These are phyloP conservation scores for Ammospiza nelsoni DNA, from an alignment of 2,113 vertebrate species.

Conservation along the genomic window DNA sequence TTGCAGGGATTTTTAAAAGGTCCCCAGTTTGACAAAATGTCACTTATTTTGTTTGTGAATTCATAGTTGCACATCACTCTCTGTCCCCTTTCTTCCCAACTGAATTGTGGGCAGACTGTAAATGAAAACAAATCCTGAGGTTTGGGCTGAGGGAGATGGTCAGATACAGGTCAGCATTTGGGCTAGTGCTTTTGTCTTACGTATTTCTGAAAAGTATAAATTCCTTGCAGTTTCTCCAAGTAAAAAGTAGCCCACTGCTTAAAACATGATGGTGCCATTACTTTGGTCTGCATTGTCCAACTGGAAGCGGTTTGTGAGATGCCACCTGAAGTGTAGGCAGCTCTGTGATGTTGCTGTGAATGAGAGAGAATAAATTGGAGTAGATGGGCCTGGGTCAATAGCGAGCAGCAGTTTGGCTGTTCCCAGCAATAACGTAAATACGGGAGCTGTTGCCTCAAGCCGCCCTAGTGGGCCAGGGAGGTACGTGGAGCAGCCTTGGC, in stretches of 20 bases:
- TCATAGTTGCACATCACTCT: rapidly evolving
- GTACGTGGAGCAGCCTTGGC: conserved; percentile 77
- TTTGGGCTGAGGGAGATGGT: neutral
- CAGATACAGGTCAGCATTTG: neutral
- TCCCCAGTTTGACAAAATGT: neutral
- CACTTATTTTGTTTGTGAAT: neutral
- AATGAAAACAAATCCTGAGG: neutral
- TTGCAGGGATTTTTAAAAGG: neutral
- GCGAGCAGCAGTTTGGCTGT: conserved; percentile 52
- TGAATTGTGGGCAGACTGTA: neutral
- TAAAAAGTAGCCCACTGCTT: neutral
- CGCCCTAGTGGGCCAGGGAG: conserved; percentile 78
- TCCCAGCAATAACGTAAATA: conserved; percentile 71
- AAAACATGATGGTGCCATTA: rapidly evolving
- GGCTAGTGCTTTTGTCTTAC: neutral
- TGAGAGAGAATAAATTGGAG: conserved; percentile 40
- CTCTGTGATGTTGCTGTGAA: conserved; percentile 15
- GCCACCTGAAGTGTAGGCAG: neutral
- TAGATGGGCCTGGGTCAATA: conserved; percentile 50
- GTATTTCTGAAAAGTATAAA: neutral
- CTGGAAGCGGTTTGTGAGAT: neutral
- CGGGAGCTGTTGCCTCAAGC: conserved; percentile 73
- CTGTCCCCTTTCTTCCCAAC: neutral
- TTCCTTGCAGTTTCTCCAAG: neutral
- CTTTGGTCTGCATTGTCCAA: neutral